These are phyloP conservation scores for Cordilura impudica DNA, from an alignment of 2,888 invertebrate species.

Conservation along the genomic window DNA sequence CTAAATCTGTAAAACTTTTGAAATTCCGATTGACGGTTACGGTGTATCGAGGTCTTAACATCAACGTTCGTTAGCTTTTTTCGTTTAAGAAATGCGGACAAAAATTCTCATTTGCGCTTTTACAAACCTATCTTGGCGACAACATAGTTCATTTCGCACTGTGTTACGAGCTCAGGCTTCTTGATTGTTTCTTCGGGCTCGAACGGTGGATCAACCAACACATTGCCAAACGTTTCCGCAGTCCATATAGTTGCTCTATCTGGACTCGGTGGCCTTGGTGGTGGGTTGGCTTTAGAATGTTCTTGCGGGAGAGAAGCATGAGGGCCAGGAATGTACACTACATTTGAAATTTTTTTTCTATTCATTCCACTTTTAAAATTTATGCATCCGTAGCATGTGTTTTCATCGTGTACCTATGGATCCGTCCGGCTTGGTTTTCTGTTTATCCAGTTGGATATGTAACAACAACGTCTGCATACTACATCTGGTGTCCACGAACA, in stretches of 20 bases:
- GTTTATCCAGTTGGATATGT: constrained; percentile 33
- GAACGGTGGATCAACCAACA: background rate
- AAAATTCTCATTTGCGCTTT: constrained; percentile 1
- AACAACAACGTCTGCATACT: constrained; percentile 33
- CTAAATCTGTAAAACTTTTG: background rate
- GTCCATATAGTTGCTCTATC: too few relatives aligned
- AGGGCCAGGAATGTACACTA: too few relatives aligned
- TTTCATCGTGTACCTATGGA: constrained; percentile 22
- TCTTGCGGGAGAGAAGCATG: too few relatives aligned
- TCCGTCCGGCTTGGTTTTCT: constrained; percentile 25
- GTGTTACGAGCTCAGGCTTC: constrained; percentile 24
- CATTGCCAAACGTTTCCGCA: background rate
- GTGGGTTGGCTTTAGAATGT: too few relatives aligned
- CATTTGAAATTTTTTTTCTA: too few relatives aligned
- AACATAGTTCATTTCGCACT: constrained; percentile 32
- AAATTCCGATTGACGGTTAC: constrained; percentile 6
- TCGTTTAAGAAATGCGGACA: too few relatives aligned
- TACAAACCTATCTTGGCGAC: constrained; percentile 21
- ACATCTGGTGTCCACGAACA: too few relatives aligned
- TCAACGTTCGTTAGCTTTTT: too few relatives aligned
- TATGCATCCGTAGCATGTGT: constrained; percentile 32
- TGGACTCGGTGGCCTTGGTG: too few relatives aligned
- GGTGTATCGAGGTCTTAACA: too few relatives aligned
- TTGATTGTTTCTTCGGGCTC: constrained; percentile 27
- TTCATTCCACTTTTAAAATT: too few relatives aligned